Base-by-base conservation (phyloP, 2,888 invertebrate genomes). In the Tubulanus polymorphus region DNA sequence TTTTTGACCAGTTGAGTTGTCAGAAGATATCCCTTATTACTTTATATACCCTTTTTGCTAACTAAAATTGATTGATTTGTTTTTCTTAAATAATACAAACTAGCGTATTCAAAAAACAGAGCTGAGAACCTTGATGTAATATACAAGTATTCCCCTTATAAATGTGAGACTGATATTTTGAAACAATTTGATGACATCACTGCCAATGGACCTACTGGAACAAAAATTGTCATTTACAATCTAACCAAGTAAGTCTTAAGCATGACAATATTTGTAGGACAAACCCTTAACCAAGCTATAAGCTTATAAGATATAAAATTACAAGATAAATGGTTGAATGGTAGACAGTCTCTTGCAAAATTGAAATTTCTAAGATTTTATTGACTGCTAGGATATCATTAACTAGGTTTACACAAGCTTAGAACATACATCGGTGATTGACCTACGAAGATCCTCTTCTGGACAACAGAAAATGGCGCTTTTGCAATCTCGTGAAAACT, bases 221-320 rank as follows among this genome's bases (percentile, higher is more conserved):
- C 76, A 12, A 68, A 69, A 37, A 75, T 76, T 45, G 64, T 76
- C 41, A 63, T 76, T 48, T 75, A 69, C 57, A 75, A 73, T 54
- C 63, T 76, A n/a, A 70, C 69, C 53, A 67, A 61, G 75, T 75
- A 54, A 56, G 64, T 51, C 32, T 8, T 48, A n/a, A 10, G n/a
- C 10, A 23, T 30, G 30, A 35, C n/a, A n/a, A 35, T 35, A 35
- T 35, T 35, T 35, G n/a, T n/a, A 15, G 35, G 12, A 35, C 12
- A 15, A n/a, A 35, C 12, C 12, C 35, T 35, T 35, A 35, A 29
- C 25, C n/a, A n/a, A n/a, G n/a, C n/a, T n/a, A n/a, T n/a, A n/a
- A n/a, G n/a, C n/a, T n/a, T n/a, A n/a, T n/a, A n/a, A n/a, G n/a
- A n/a, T n/a, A n/a, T n/a, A n/a, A n/a, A n/a, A n/a, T n/a, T n/a